phyloP scores from a whole-genome alignment of 2,888 invertebrate species.

The Trilocha varians region DNA sequence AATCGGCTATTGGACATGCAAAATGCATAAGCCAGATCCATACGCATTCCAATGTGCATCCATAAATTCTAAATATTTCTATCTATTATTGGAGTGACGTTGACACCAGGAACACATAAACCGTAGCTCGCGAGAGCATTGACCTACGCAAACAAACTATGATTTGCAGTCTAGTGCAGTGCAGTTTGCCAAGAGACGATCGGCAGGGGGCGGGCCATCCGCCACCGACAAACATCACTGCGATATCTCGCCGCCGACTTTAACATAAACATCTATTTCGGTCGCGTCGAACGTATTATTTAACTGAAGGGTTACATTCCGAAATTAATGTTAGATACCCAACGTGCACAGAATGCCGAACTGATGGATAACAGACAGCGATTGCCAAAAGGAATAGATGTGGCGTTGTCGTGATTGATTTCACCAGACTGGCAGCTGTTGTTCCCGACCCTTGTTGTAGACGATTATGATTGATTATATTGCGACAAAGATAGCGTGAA shows the following conservation, averaged over 20 bases:
- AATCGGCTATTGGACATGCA: conserved; percentile 31
- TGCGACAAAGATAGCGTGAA: conserved; percentile 12
- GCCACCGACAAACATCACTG: conserved; percentile 44
- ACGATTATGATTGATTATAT: conserved; percentile 5
- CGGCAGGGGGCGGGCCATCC: conserved; percentile 52
- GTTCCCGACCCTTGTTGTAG: conserved; percentile 25
- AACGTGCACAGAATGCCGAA: conserved; percentile 25
- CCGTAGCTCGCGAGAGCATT: conserved; percentile 58
- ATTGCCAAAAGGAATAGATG: conserved; percentile 21
- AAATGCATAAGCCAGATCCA: conserved; percentile 42
- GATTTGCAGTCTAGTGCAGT: conserved; percentile 65
- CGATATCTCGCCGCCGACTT: conserved; percentile 51
- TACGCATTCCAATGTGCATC: conserved; percentile 48
- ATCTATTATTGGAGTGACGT: conserved; percentile 69
- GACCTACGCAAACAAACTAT: conserved; percentile 67
- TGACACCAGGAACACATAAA: conserved; percentile 71
- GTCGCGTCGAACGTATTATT: conserved; percentile 28
- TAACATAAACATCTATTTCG: conserved; percentile 32
- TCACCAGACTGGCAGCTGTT: conserved; percentile 43
- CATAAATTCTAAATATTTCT: conserved; percentile 61
- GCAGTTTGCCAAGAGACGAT: conserved; percentile 66
- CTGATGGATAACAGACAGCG: conserved; percentile 50
- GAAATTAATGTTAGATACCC: conserved; percentile 17
- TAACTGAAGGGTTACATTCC: conserved; percentile 30
- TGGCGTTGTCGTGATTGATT: conserved; percentile 57